Conservation (phyloP, 2,888 invertebrate genomes). For the Mimas tiliae region DNA sequence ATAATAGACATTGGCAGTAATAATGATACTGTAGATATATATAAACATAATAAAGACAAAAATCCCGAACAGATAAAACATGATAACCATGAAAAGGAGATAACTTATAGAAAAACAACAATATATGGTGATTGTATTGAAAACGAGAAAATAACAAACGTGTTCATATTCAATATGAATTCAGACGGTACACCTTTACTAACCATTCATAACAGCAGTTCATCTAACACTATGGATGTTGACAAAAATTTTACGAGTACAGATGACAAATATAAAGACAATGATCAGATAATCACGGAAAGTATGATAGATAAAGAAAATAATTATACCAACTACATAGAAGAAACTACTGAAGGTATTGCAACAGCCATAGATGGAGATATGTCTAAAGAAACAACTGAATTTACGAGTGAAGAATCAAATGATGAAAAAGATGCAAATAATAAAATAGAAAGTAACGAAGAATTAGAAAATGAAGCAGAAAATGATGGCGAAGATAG, state of each 20-base stretch:
- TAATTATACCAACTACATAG: background rate
- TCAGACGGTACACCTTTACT: background rate
- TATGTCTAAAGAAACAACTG: background rate
- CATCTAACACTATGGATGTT: background rate
- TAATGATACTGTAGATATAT: too few species aligned
- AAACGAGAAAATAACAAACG: slow-evolving; percentile 2
- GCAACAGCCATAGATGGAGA: background rate
- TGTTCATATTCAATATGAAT: slow-evolving; percentile 11
- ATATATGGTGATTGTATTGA: slow-evolving; percentile 1
- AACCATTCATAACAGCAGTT: background rate
- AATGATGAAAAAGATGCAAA: background rate
- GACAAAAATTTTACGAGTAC: background rate
- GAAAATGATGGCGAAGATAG: background rate
- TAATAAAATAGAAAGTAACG: background rate
- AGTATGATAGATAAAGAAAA: background rate
- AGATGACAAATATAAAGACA: background rate
- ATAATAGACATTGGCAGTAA: background rate
- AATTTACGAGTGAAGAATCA: background rate
- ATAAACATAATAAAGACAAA: background rate
- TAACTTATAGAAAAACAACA: background rate
- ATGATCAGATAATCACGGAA: too few species aligned
- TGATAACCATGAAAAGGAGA: background rate
- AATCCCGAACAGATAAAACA: background rate
- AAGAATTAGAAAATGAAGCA: background rate
- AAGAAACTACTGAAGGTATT: background rate